Conservation (phyloP, 2,113 vertebrate genomes). For the Melanerpes aurifrons region DNA sequence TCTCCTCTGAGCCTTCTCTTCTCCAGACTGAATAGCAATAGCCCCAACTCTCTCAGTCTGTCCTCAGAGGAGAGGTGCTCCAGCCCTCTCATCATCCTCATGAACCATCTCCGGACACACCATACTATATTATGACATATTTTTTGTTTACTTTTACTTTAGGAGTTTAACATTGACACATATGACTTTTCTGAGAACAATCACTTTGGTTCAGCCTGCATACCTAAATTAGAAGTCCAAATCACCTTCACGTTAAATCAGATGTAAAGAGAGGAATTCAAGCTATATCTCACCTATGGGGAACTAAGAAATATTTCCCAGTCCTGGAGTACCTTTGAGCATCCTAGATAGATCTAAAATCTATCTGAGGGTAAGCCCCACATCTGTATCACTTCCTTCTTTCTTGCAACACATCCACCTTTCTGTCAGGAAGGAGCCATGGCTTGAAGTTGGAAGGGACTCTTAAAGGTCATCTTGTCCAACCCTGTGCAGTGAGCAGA, state of each 20-base stretch:
- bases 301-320: background rate
- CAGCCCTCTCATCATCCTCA: too few species aligned
- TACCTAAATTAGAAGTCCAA: background rate
- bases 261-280: background rate
- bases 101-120: too few species aligned
- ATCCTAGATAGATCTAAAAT: accelerated
- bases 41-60: too few species aligned
- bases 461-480: too few species aligned
- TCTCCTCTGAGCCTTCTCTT: too few species aligned
- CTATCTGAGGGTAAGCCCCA: background rate
- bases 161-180: background rate
- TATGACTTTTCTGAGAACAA: background rate
- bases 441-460: too few species aligned
- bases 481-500: too few species aligned
- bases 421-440: background rate
- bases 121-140: background rate
- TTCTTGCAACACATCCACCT: background rate
- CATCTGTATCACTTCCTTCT: accelerated
- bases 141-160: background rate
- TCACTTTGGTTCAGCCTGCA: background rate
- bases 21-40: too few species aligned
- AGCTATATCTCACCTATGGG: background rate
- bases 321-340: background rate
- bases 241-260: background rate
- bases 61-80: too few species aligned